These are phyloP conservation scores for Bergia sp. DNA, from an alignment of 92 coral and sea anemone genomes.

Conservation along the genomic window DNA sequence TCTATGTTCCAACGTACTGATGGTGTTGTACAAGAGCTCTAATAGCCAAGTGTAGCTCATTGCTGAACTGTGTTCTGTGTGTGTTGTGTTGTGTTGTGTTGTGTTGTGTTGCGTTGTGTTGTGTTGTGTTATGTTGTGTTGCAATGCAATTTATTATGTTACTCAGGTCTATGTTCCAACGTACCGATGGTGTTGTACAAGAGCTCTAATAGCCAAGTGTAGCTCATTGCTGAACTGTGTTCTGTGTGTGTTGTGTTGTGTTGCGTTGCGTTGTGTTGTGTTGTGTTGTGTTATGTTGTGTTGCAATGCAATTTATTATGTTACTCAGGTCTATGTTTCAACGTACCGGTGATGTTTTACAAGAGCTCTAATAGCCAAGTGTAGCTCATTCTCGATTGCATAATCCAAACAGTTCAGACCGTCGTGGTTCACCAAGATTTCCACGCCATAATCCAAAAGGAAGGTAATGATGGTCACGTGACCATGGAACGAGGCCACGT, in stretches of 20 bases:
- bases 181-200: conserved; percentile 29
- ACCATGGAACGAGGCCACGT: conserved; percentile 63
- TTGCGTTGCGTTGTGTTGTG: no score
- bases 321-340: not conserved
- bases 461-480: conserved; percentile 41
- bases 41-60: conserved; percentile 37
- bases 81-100: no score
- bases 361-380: conserved; percentile 33
- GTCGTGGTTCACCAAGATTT: conserved; percentile 48
- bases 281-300: no score
- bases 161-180: not conserved
- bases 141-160: no score
- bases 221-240: conserved; percentile 1
- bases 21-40: conserved; percentile 37
- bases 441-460: conserved; percentile 56
- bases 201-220: conserved; percentile 37
- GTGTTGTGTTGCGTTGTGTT: no score
- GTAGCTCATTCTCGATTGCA: conserved; percentile 57
- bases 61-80: not conserved
- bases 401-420: conserved; percentile 58
- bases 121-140: no score
- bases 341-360: conserved; percentile 28
- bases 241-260: no score
- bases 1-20: not conserved
- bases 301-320: conserved; percentile 31